Base-by-base conservation (phyloP, 2,888 invertebrate genomes). In the Myathropa florea region DNA sequence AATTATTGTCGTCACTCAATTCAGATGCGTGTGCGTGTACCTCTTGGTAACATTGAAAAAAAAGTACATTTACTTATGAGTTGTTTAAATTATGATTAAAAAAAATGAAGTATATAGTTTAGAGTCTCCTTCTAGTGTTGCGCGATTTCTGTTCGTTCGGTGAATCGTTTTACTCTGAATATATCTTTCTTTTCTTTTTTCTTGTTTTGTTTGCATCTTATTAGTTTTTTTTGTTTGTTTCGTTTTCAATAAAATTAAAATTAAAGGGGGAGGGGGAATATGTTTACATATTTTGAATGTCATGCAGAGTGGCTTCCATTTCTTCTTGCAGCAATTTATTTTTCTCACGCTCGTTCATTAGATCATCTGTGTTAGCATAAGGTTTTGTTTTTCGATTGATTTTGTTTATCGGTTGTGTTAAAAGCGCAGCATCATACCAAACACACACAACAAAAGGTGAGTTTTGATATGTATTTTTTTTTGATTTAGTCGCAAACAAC, bases 281-380 rank as follows among this genome's bases (percentile, higher is more conserved):
- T 68, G 80, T 89, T 94, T 96, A 98, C 97, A 98, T 98, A 94
- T 98, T 98, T 95, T 98, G 98, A 94, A 99, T 97, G 95, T 99
- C 99, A 95, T 98, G 97, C 95, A 99, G 96, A 93, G 98, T 98
- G 93, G 97, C 96, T 94, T 99, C 99, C 97, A 99, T 98, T 94
- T 99, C 99, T 94, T 98, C 97, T 94, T 98, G 97, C 93, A 99
- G 96, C 93, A 97, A 94, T 95, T 97, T 98, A 95, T 97, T 98
- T 95, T 98, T 97, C 95, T 97, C 97, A 94, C 97, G 97, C 94
- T 98, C 97, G 93, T 95, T 95, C 94, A 97, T 95, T 94, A 98
- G 96, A 94, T 98, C 98, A 95, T 98, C 99, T 99, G 96, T 93
- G 96, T 46, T 46, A 21, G 67, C 57, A 59, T 21, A 53, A 26